Conservation (phyloP, 2,113 vertebrate genomes). For the Phalacrocorax carbo region DNA sequence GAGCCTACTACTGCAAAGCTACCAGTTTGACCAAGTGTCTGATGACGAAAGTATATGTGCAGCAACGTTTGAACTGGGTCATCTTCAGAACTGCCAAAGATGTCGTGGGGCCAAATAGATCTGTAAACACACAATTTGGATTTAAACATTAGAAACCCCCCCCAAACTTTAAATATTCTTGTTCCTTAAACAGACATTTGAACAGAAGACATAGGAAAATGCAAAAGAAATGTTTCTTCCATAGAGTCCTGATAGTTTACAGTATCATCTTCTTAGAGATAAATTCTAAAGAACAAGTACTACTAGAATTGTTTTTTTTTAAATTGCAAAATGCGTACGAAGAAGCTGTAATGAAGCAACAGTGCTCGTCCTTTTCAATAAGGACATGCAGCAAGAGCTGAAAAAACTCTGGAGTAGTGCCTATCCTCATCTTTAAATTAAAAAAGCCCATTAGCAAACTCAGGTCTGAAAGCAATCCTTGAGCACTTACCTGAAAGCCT, state of each 20-base stretch:
- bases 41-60: slow-evolving; percentile 97
- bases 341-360: neutral
- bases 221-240: neutral
- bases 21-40: slow-evolving; percentile 93
- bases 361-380: neutral
- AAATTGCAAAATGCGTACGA: neutral
- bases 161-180: neutral
- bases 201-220: neutral
- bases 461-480: neutral
- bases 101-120: slow-evolving; percentile 93
- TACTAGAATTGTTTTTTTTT: neutral
- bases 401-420: neutral
- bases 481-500: slow-evolving; percentile 86
- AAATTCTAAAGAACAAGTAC: neutral
- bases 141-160: neutral
- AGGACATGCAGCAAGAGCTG: neutral
- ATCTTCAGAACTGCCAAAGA: slow-evolving; percentile 90
- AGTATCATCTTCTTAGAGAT: neutral
- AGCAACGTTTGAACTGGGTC: slow-evolving; percentile 90
- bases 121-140: slow-evolving; percentile 68
- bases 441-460: neutral
- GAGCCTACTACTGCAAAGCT: slow-evolving; percentile 91
- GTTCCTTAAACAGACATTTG: neutral
- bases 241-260: neutral
- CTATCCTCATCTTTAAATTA: neutral